A percentile compares a stretch with the other conserved stretches of the same genome.
Evolutionary conservation across 2,113 vertebrate species (phyloP).

Genomic region (Hiodon alosoides): DNA sequence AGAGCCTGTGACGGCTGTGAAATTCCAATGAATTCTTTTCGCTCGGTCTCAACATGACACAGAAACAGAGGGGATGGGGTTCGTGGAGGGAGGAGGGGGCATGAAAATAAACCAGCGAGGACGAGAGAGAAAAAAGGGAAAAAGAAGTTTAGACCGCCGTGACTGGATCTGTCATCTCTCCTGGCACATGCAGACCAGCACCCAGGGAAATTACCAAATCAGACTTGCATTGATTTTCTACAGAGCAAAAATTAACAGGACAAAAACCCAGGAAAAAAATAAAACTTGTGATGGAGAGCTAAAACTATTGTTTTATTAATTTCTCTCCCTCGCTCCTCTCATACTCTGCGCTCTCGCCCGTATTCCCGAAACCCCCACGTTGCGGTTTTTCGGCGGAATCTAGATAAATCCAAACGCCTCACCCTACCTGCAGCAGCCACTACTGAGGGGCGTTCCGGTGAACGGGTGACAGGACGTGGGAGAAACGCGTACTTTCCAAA

Average conservation of each 20-base stretch:
- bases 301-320: slow-evolving; percentile 26
- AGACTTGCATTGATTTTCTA: slow-evolving; percentile 85
- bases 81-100: slow-evolving; percentile 19
- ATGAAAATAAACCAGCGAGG: neutral
- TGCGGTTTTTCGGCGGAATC: no score
- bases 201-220: slow-evolving; percentile 91
- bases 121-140: slow-evolving; percentile 26
- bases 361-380: no score
- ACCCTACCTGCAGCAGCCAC: no score
- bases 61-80: slow-evolving; percentile 2
- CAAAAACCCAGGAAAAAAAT: slow-evolving; percentile 17
- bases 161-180: slow-evolving; percentile 84
- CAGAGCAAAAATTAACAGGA: slow-evolving; percentile 33
- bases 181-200: slow-evolving; percentile 65
- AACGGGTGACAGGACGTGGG: no score
- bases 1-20: slow-evolving; percentile 77
- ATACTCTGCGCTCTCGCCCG: no score
- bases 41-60: slow-evolving; percentile 30
- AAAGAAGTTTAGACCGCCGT: slow-evolving; percentile 66
- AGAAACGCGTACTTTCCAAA: no score
- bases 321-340: no score
- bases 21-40: slow-evolving; percentile 73
- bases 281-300: slow-evolving; percentile 63
- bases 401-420: no score
- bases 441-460: no score